Conservation (phyloP, 35 echinoderm and acorn worm genomes). For the Acanthaster planci region DNA sequence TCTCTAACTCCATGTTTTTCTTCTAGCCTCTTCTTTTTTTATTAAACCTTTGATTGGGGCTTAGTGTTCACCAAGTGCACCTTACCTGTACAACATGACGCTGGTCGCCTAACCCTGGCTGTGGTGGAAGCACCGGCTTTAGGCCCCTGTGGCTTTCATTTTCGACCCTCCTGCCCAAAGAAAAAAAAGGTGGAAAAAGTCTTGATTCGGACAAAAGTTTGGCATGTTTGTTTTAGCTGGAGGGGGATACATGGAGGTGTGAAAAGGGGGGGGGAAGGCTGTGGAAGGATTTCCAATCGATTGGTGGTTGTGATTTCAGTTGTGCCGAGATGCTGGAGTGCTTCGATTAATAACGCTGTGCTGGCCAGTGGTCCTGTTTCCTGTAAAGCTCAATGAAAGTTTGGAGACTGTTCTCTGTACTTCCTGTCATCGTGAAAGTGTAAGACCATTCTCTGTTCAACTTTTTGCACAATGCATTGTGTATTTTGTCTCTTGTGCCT, state of each 20-base stretch:
- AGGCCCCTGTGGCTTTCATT: too few species aligned
- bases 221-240: constrained; percentile 14
- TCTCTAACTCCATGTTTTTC: too few species aligned
- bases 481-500: too few species aligned
- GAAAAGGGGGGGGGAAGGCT: background rate
- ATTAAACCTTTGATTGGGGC: background rate
- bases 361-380: background rate
- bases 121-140: background rate
- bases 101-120: background rate
- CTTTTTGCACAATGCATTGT: too few species aligned
- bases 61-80: constrained; percentile 16
- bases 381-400: background rate
- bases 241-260: constrained; percentile 16
- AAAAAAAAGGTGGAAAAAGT: too few species aligned
- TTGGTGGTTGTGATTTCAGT: constrained; percentile 28
- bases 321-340: background rate
- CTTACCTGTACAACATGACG: background rate
- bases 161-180: too few species aligned
- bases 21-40: background rate
- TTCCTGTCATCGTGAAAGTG: too few species aligned
- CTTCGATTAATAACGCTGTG: constrained; percentile 6
- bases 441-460: too few species aligned
- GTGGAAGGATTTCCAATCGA: constrained; percentile 26
- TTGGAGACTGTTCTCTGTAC: too few species aligned
- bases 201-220: constrained; percentile 1